Base-by-base conservation (phyloP, 2,888 invertebrate species). In the Agapetus fuscipes region DNA sequence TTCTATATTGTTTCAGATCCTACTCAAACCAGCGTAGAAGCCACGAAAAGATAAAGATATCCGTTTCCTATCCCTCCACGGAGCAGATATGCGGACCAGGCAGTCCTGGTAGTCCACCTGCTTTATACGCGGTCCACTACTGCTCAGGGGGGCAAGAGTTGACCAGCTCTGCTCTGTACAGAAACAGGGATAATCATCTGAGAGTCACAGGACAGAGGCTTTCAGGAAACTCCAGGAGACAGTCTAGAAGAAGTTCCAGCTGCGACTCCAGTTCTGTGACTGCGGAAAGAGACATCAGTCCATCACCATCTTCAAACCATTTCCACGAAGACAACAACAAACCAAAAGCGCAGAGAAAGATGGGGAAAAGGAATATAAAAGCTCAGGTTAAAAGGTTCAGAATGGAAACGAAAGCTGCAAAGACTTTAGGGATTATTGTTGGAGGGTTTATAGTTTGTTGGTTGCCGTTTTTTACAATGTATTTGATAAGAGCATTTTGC, bases 371-470 rank as follows among this genome's bases (percentile, higher is more conserved):
- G 42, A 91, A 91, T 59, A 87, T 91, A 45, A 91, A 90, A 59
- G 86, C 88, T 3, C 82, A 87, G 74, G 89, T 90, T 46, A 89
- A 89, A 59, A 78, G 90, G 32, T 91, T 91, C 60, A 78, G 87
- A 3, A 90, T 91, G 83, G 95, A 96, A 61, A 94, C 94, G 0
- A 95, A 95, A 66, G 95, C 95, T 1, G 94, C 95, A 2, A 95
- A 95, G 62, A 95, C 95, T 1, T 70, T 96, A 36, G 95, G 91
- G 44, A 94, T 97, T 49, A 96, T 97, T 48, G 95, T 97, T 3
- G 96, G 96, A 1, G 88, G 93, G 30, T 97, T 97, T 66, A 91
- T 95, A 39, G 77, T 87, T 55, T 97, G 96, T 62, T 97, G 96
- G 96, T 73, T 93, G 39, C 95, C 95, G 0, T 96, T 96, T 71